Percentiles rank a stretch among this genome's conserved stretches.
phyloP scores from a whole-genome alignment of 37 sponge, comb jelly and placozoan species.

The Hexactinellida sp. region DNA sequence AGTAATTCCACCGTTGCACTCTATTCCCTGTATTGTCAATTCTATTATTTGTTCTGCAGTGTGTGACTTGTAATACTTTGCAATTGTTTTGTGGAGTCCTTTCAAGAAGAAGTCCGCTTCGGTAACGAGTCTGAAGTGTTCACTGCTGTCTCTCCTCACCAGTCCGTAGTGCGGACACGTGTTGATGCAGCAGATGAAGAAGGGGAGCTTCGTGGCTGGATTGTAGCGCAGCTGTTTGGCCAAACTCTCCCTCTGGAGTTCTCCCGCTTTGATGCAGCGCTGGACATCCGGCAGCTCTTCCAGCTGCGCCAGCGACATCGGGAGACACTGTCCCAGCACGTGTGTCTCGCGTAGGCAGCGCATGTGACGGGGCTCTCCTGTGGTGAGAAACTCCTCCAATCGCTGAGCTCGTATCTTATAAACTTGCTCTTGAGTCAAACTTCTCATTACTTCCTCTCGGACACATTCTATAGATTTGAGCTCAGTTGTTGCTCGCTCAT shows the following conservation, averaged over 20 bases:
- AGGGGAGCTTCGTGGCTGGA: not conserved
- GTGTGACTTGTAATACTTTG: constrained; percentile 4
- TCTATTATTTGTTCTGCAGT: not conserved
- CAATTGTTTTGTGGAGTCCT: not conserved
- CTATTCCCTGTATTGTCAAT: not conserved
- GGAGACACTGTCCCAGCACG: not conserved
- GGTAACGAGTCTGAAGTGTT: not conserved
- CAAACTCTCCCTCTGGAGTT: not conserved
- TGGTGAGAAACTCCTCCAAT: not conserved
- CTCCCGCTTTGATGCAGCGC: not conserved
- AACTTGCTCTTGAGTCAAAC: not conserved
- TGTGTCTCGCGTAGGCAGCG: not conserved
- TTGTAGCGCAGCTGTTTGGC: not conserved
- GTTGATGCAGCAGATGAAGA: not conserved
- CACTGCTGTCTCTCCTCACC: not conserved
- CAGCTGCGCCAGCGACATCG: not conserved
- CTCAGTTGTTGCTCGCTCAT: not conserved
- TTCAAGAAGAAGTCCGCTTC: constrained; percentile 11
- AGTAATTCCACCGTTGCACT: not conserved
- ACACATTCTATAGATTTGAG: not conserved
- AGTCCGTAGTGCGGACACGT: not conserved
- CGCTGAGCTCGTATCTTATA: not conserved
- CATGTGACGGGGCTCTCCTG: not conserved
- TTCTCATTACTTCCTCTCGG: not conserved
- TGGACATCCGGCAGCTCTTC: not conserved